Conservation (phyloP, 2,797 vertebrate genomes). For the Yasuhikotakia modesta region DNA sequence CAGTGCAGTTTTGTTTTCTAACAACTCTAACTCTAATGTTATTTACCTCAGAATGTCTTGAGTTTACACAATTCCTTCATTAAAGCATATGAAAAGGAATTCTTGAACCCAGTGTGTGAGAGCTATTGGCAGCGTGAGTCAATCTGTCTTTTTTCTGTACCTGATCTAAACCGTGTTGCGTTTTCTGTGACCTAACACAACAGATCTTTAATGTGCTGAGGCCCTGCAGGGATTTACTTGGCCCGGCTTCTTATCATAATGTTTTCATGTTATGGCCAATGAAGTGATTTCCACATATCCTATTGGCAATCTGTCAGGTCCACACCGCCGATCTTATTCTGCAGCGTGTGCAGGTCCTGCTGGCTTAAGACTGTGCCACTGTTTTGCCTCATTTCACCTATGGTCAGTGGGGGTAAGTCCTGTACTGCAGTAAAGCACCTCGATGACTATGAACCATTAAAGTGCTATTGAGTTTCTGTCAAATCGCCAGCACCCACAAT, state of each 20-base stretch:
- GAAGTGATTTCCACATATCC: slow-evolving; percentile 45
- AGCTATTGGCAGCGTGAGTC: background rate
- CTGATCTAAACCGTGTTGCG: background rate
- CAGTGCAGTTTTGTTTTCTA: no score
- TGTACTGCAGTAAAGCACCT: slow-evolving; percentile 67
- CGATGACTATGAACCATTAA: slow-evolving; percentile 73
- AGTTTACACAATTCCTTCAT: background rate
- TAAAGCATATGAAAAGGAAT: background rate
- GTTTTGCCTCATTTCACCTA: slow-evolving; percentile 64
- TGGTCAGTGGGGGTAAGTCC: slow-evolving; percentile 70
- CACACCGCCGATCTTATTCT: slow-evolving; percentile 38
- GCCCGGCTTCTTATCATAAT: slow-evolving; percentile 47
- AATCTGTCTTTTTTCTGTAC: background rate
- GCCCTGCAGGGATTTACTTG: slow-evolving; percentile 30
- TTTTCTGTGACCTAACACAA: slow-evolving; percentile 12
- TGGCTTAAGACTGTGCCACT: slow-evolving; percentile 54
- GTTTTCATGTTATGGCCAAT: slow-evolving; percentile 43
- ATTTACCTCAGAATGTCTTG: background rate
- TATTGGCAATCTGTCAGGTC: slow-evolving; percentile 33
- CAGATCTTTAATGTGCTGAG: slow-evolving; percentile 11
- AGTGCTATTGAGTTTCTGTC: slow-evolving; percentile 79
- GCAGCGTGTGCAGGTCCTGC: slow-evolving; percentile 44
- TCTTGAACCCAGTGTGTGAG: background rate
- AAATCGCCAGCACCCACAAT: slow-evolving; percentile 69
- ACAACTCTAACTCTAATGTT: no score